These are phyloP conservation scores for Tubulanus polymorphus DNA, from an alignment of 2,888 invertebrate genomes.

Conservation along the genomic window DNA sequence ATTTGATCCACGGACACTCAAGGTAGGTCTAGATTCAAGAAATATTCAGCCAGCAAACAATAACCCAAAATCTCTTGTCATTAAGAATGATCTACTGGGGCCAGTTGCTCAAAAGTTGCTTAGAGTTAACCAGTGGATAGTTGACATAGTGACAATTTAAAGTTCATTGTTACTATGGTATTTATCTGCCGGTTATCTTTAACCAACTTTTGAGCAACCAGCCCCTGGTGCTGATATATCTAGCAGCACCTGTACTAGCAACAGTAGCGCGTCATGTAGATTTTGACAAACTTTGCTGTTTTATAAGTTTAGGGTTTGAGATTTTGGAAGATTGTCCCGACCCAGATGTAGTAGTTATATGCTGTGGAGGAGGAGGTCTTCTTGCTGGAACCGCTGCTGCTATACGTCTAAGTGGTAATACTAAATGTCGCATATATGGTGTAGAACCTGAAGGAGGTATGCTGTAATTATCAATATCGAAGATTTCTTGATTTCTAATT, in stretches of 20 bases:
- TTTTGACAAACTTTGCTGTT: not conserved
- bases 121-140: no score
- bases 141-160: no score
- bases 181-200: no score
- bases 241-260: no score
- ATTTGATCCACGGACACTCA: conserved; percentile 32
- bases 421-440: conserved; percentile 40
- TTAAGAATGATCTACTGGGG: no score
- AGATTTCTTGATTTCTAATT: no score
- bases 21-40: conserved; percentile 19
- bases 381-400: conserved; percentile 44
- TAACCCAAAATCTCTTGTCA: no score
- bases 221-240: no score
- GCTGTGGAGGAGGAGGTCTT: conserved; percentile 49
- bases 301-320: conserved; percentile 38
- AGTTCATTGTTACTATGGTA: no score
- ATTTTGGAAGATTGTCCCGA: conserved; percentile 38
- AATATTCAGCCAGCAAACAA: no score
- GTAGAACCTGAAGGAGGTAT: conserved; percentile 43
- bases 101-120: no score
- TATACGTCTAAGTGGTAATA: conserved; percentile 33
- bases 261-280: not conserved
- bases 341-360: conserved; percentile 48
- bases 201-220: no score
- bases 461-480: not conserved